Evolutionary conservation across 1,140 invertebrate genomes (phyloP), one percentile per base, ranked within the genome.

Genomic region (Oncopodura yosiiana): DNA sequence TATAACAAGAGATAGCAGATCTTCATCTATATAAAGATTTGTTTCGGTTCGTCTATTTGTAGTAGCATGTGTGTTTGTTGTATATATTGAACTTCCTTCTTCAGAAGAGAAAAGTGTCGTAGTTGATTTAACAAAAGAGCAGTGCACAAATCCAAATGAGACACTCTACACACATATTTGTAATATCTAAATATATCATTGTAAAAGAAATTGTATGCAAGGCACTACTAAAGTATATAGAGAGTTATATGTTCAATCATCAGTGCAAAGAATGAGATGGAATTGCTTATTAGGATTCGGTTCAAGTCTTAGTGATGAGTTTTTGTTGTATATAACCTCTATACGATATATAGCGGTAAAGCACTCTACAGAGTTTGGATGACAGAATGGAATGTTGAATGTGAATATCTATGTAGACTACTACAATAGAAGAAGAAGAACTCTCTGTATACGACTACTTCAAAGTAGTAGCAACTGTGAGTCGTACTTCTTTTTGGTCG

Each of bases 291-390:
- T 53, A 44, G 51, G 29, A 44, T 53, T 53, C 51, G n/a, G 30
- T 45, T 16, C 41, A 53, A 34, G 39, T 41, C 21, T 38, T 42
- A 34, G 29, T 45, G 51, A 41, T 53, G 51, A 44, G 39, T 49
- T 49, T 53, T 34, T 39, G 39, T 53, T 53, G 51, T 44, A 44
- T 30, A 38, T n/a, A n/a, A n/a, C n/a, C n/a, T n/a, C n/a, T n/a
- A n/a, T n/a, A n/a, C n/a, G n/a, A n/a, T n/a, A n/a, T n/a, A n/a
- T n/a, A n/a, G n/a, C n/a, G n/a, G n/a, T n/a, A n/a, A n/a, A n/a
- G n/a, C n/a, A n/a, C 43, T 23, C 37, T 44, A 53, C 43, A 26
- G 30, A 42, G 42, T 29, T 52, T 37, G 36, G 51, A 53, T 53
- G 51, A 53, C 51, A 53, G 51, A 32, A 41, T 36, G 51, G 51